Base-by-base conservation (phyloP, 1,140 invertebrate genomes). In the Megalonaias nervosa region DNA sequence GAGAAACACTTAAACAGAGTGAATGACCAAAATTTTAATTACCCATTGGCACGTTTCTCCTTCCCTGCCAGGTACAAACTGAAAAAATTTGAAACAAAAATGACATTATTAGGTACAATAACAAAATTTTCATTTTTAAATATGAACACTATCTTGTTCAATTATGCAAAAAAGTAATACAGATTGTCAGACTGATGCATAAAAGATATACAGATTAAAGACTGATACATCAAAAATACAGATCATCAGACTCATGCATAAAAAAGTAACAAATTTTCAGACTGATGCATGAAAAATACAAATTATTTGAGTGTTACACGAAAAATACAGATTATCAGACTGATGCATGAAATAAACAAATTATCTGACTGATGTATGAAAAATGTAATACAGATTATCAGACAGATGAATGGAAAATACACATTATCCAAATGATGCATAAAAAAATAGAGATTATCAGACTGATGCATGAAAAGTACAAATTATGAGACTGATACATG, bases 51-150 rank as follows among this genome's bases (percentile, higher is more conserved):
- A 67, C 68, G 72, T 59, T 83, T 85, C 55, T 82, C 84, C 68
- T 85, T 83, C 74, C 81, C 82, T 82, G 77, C 75, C 64, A 83
- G 72, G 72, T 81, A 85, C 31, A 85, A 66, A 23, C 83, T 85
- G 75, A 59, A 81, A 81, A 65, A 48, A n/a, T 64, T 23, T 17
- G 23, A 6, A 4, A 62, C 23, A 62, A 62, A 62, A n/a, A n/a
- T 62, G 9, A n/a, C 19, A 62, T 23, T 19, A 19, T 61, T 14
- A n/a, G 14, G 60, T n/a, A 62, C 6, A 62, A 23, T 62, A 11
- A n/a, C 4, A 15, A 48, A 6, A 48, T 11, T 48, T 48, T 48
- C 38, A 48, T 11, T 48, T 48, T 48, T 48, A 48, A 6, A 48
- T 48, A 48, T 48, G 6, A 48, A 48, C 38, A 48, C 6, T 48